Percentiles rank a stretch among this genome's conserved stretches.
These are phyloP conservation scores for Torymus texanus DNA, from an alignment of 2,888 invertebrate genomes.

Conservation along the genomic window DNA sequence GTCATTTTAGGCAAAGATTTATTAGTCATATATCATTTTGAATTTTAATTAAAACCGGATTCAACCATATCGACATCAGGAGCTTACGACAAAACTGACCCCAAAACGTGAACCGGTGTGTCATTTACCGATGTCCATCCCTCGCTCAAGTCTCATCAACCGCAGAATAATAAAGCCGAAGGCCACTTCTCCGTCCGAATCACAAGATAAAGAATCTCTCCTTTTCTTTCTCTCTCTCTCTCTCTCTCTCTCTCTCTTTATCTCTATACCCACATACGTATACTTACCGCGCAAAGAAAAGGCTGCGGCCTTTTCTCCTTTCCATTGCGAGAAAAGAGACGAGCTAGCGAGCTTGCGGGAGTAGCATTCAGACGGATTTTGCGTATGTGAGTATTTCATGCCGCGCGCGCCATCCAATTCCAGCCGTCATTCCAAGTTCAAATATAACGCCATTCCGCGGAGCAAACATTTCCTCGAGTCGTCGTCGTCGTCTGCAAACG, in stretches of 20 bases:
- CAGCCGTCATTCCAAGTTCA: slow-evolving; percentile 74
- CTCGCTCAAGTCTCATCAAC: slow-evolving; percentile 14
- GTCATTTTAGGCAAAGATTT: too few species aligned
- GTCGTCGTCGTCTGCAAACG: slow-evolving; percentile 43
- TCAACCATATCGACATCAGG: too few species aligned
- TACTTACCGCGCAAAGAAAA: slow-evolving; percentile 23
- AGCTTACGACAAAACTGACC: too few species aligned
- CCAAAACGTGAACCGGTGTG: too few species aligned
- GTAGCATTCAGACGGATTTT: slow-evolving; percentile 20
- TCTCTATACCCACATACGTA: neutral
- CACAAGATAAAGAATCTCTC: slow-evolving; percentile 38
- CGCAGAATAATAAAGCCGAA: slow-evolving; percentile 47
- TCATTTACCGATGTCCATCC: neutral
- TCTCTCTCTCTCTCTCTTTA: slow-evolving; percentile 1
- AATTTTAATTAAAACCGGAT: too few species aligned
- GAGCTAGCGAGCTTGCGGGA: too few species aligned
- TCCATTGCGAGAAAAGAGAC: slow-evolving; percentile 10
- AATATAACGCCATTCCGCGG: slow-evolving; percentile 72
- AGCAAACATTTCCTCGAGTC: slow-evolving; percentile 72
- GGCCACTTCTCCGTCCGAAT: slow-evolving; percentile 56
- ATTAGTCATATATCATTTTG: too few species aligned
- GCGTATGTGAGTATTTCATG: slow-evolving; percentile 56
- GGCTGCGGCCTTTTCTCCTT: slow-evolving; percentile 11
- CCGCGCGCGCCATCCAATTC: slow-evolving; percentile 68
- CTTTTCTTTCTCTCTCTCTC: neutral